A percentile compares a stretch with the other conserved stretches of the same genome.
Conservation (phyloP, 1,140 invertebrate species). For the Ericerus pela region DNA sequence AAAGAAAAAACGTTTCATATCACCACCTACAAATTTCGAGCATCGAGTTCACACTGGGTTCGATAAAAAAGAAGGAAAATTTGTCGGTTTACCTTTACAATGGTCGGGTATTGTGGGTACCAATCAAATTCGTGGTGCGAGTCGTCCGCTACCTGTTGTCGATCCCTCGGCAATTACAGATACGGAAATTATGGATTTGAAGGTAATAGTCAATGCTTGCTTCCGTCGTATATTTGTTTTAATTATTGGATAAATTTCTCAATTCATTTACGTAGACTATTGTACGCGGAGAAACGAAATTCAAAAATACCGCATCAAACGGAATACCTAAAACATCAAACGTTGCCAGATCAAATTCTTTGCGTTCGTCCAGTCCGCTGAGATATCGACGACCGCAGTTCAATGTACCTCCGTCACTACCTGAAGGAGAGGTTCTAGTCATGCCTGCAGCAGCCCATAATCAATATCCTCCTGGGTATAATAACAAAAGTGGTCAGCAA, state of each 20-base stretch:
- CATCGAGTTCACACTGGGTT: constrained; percentile 96
- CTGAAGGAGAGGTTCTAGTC: constrained; percentile 52
- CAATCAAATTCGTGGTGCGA: constrained; percentile 74
- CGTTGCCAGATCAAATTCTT: constrained; percentile 77
- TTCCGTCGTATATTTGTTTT: no score
- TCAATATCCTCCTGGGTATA: constrained; percentile 36
- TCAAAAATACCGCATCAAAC: constrained; percentile 36
- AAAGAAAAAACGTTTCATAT: constrained; percentile 94
- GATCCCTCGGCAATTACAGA: constrained; percentile 94
- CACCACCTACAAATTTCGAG: constrained; percentile 91
- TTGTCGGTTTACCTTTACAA: constrained; percentile 87
- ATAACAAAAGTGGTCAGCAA: constrained; percentile 24
- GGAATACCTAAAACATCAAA: constrained; percentile 67
- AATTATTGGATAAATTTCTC: no score
- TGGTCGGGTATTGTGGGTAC: constrained; percentile 88
- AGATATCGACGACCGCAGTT: constrained; percentile 55
- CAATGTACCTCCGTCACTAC: constrained; percentile 70
- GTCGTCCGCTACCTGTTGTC: constrained; percentile 81
- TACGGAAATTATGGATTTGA: constrained; percentile 84
- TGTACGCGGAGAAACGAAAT: constrained; percentile 39
- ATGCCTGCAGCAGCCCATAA: constrained; percentile 19
- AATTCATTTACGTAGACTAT: constrained; percentile 70
- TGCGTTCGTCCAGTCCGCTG: constrained; percentile 81
- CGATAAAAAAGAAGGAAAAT: constrained; percentile 86
- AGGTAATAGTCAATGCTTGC: no score